Evolutionary conservation across 1,140 invertebrate species (phyloP).

Genomic region (Bombyx mandarina): DNA sequence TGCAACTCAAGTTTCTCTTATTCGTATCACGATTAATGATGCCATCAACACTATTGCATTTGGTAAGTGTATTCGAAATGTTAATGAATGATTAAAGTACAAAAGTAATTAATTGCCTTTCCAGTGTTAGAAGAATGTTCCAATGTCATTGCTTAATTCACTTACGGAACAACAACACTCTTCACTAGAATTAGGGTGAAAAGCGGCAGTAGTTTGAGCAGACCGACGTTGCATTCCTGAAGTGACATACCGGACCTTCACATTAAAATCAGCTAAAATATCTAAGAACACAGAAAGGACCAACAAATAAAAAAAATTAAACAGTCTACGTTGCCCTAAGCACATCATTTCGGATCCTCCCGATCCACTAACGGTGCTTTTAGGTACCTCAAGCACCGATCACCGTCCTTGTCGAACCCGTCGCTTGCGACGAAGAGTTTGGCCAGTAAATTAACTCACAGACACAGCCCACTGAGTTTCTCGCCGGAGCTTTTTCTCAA

Average conservation of each 20-base stretch:
- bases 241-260: not conserved
- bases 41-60: constrained; percentile 21
- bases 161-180: not conserved
- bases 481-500: too few relatives aligned
- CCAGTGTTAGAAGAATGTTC: too few relatives aligned
- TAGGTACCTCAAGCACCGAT: too few relatives aligned
- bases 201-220: not conserved
- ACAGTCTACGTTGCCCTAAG: too few relatives aligned
- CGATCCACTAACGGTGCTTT: too few relatives aligned
- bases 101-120: not conserved
- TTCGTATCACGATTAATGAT: constrained; percentile 28
- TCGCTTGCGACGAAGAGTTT: too few relatives aligned
- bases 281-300: too few relatives aligned
- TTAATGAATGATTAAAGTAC: not conserved
- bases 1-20: constrained; percentile 19
- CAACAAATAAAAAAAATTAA: too few relatives aligned
- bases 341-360: too few relatives aligned
- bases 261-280: not conserved
- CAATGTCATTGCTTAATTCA: not conserved
- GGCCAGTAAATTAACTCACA: too few relatives aligned
- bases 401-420: too few relatives aligned
- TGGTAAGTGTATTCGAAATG: constrained; percentile 15
- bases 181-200: not conserved
- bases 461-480: too few relatives aligned
- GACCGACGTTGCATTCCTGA: not conserved